Evolutionary conservation across 2,113 vertebrate genomes (phyloP).

Genomic region (Seriola dumerili): DNA sequence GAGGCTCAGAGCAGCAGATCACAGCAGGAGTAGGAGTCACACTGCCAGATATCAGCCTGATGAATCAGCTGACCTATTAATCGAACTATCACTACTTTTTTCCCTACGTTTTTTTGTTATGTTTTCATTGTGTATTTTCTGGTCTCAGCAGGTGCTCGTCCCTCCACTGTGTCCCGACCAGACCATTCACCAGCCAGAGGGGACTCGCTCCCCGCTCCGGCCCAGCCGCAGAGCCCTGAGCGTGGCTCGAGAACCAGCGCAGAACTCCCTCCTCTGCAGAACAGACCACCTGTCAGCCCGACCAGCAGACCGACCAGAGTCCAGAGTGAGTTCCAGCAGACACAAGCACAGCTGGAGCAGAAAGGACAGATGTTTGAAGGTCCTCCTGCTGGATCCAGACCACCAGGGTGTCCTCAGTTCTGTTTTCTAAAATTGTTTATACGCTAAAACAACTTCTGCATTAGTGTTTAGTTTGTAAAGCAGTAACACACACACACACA

Average conservation of each 20-base stretch:
- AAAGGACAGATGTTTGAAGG: not conserved
- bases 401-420: not conserved
- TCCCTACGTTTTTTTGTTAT: not conserved
- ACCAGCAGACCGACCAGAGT: conserved; percentile 40
- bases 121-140: not conserved
- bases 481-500: no score
- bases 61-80: no score
- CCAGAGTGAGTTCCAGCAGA: conserved; percentile 71
- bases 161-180: not conserved
- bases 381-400: no score
- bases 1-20: no score
- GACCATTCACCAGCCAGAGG: not conserved
- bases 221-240: conserved; percentile 19
- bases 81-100: no score
- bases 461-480: no score
- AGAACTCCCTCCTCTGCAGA: not conserved
- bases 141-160: not conserved
- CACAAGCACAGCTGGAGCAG: not conserved
- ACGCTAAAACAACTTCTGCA: no score
- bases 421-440: not conserved
- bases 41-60: no score
- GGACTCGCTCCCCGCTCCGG: conserved; percentile 3
- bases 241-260: conserved; percentile 7
- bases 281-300: not conserved
- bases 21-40: no score